A percentile compares a stretch with the other conserved stretches of the same genome.
phyloP scores from a whole-genome alignment of 2,888 invertebrate genomes.

The Tuberolachnus salignus region DNA sequence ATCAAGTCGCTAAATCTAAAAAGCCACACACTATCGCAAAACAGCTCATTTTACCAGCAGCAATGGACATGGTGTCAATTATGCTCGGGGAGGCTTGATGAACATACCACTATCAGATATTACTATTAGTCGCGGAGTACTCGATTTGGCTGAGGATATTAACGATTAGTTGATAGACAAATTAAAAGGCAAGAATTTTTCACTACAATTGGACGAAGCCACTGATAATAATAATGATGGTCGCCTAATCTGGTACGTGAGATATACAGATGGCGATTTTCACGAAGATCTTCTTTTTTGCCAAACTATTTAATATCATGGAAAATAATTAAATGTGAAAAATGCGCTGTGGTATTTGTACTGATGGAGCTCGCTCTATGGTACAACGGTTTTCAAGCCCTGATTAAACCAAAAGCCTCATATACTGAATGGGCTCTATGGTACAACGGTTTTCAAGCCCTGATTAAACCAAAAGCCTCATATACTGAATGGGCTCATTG shows the following conservation, averaged over 20 bases:
- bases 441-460: neutral
- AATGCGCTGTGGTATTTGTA: neutral
- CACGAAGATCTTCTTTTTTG: conserved; percentile 17
- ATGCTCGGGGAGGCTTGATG: conserved; percentile 59
- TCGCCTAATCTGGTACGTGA: neutral
- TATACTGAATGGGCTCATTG: neutral
- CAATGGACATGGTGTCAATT: conserved; percentile 59
- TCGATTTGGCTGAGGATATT: conserved; percentile 57
- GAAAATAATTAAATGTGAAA: neutral
- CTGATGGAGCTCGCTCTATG: neutral
- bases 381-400: neutral
- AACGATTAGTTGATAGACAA: conserved; percentile 33
- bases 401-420: neutral
- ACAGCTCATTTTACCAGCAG: conserved; percentile 59
- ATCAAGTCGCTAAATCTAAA: conserved; percentile 58
- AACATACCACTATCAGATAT: conserved; percentile 59
- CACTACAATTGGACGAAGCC: conserved; percentile 29
- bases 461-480: neutral
- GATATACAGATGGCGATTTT: conserved; percentile 28
- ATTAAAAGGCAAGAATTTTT: conserved; percentile 5
- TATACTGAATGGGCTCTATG: neutral
- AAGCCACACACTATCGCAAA: conserved; percentile 59
- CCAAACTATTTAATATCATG: neutral
- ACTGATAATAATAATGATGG: conserved; percentile 29
- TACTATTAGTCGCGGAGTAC: conserved; percentile 58